A percentile compares a stretch with the other conserved stretches of the same genome.
phyloP scores from a whole-genome alignment of 2,888 invertebrate genomes.

The Megastigmus dorsalis region DNA sequence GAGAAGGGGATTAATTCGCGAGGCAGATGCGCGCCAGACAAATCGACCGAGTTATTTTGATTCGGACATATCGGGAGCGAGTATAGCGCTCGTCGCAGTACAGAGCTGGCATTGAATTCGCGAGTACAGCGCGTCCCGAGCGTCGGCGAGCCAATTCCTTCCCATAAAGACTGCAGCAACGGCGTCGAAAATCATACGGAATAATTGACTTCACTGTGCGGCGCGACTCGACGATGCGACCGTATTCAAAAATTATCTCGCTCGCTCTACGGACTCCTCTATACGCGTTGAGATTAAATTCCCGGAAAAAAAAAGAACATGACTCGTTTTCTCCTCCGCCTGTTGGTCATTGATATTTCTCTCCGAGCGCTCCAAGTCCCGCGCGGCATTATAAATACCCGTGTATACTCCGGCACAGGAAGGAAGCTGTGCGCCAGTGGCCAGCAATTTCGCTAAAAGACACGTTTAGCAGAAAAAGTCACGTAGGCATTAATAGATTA shows the following conservation, averaged over 20 bases:
- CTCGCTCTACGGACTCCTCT: neutral
- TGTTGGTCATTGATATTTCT: no score
- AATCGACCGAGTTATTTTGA: constrained; percentile 69
- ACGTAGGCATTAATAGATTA: neutral
- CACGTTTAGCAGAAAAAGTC: neutral
- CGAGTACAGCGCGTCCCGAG: constrained; percentile 48
- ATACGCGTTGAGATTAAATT: no score
- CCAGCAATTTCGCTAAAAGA: neutral
- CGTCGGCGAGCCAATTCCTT: constrained; percentile 49
- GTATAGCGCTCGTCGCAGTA: no score
- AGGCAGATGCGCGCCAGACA: constrained; percentile 38
- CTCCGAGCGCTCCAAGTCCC: no score
- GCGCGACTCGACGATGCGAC: neutral
- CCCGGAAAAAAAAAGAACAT: no score
- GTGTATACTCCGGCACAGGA: neutral
- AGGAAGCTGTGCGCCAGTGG: neutral
- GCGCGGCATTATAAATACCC: no score
- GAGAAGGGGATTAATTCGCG: neutral
- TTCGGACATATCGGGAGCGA: constrained; percentile 70
- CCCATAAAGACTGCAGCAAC: neutral
- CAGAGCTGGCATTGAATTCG: constrained; percentile 72
- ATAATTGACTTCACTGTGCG: constrained; percentile 17
- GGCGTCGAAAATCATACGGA: constrained; percentile 18
- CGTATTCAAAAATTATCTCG: no score
- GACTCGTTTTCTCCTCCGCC: no score